phyloP scores from a whole-genome alignment of 2,888 invertebrate species.

The Apotomis capreana region DNA sequence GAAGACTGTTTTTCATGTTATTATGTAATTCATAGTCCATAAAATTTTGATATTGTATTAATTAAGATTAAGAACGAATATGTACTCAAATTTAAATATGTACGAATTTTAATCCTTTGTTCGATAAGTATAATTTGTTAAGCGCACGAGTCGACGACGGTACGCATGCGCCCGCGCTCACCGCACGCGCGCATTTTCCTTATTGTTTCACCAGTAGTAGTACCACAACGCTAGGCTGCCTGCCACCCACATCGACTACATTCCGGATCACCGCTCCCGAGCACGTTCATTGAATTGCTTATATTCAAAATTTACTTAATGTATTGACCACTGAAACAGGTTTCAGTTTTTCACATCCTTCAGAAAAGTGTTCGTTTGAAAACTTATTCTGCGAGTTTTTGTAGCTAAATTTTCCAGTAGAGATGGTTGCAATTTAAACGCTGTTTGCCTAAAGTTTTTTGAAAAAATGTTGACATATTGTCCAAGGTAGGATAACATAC shows the following conservation, averaged over 20 bases:
- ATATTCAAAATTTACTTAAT: slow-evolving; percentile 40
- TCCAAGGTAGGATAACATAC: background rate
- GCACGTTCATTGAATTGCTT: slow-evolving; percentile 43
- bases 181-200: background rate
- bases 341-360: slow-evolving; percentile 57
- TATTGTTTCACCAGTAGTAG: background rate
- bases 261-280: background rate
- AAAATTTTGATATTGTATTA: slow-evolving; percentile 77
- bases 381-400: slow-evolving; percentile 7
- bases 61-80: slow-evolving; percentile 70
- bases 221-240: background rate
- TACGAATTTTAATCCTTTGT: slow-evolving; percentile 46
- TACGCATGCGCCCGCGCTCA: background rate
- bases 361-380: slow-evolving; percentile 28
- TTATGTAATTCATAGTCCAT: slow-evolving; percentile 77
- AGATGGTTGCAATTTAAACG: background rate
- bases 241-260: background rate
- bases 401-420: background rate
- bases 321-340: slow-evolving; percentile 72
- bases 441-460: background rate
- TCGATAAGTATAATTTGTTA: slow-evolving; percentile 43
- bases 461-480: background rate
- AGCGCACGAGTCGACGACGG: slow-evolving; percentile 3
- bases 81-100: slow-evolving; percentile 63
- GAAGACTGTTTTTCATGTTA: slow-evolving; percentile 81